A percentile compares a stretch with the other conserved stretches of the same genome.
Evolutionary conservation across 2,113 vertebrate genomes (phyloP).

Genomic region (Hypomesus transpacificus): DNA sequence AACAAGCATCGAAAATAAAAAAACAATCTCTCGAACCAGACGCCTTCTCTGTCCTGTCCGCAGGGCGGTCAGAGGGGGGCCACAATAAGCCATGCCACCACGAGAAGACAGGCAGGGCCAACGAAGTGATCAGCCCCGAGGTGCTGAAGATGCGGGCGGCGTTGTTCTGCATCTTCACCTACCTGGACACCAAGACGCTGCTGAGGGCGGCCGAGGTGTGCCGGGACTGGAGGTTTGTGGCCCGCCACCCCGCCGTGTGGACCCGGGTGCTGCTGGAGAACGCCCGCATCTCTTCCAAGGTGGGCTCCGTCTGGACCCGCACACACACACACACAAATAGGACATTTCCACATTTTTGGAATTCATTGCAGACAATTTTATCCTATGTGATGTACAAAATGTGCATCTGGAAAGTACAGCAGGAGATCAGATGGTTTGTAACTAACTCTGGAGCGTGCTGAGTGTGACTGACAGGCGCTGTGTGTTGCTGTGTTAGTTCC

Average conservation of each 20-base stretch:
- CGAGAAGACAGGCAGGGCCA: constrained; percentile 85
- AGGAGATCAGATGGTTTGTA: too few species aligned
- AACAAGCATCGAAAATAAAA: background rate
- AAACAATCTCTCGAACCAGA: background rate
- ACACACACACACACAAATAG: background rate
- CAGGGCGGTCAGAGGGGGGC: constrained; percentile 66
- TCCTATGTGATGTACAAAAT: too few species aligned
- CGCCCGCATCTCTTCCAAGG: constrained; percentile 92
- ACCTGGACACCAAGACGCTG: constrained; percentile 93
- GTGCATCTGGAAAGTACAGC: too few species aligned
- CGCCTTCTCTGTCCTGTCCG: background rate
- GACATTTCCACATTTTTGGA: too few species aligned
- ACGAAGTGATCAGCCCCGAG: constrained; percentile 96
- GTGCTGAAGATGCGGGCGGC: constrained; percentile 96
- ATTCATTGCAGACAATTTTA: too few species aligned
- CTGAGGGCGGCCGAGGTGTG: constrained; percentile 89
- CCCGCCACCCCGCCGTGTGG: constrained; percentile 94
- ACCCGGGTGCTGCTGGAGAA: constrained; percentile 95
- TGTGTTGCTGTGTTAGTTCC: constrained; percentile 72
- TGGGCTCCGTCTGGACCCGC: constrained; percentile 31
- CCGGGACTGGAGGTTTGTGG: constrained; percentile 96
- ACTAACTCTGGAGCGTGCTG: too few species aligned
- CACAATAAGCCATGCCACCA: constrained; percentile 71
- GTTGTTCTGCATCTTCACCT: constrained; percentile 98
- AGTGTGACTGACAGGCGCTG: too few species aligned